Conservation (phyloP, 2,113 vertebrate species). For the Siniperca chuatsi region DNA sequence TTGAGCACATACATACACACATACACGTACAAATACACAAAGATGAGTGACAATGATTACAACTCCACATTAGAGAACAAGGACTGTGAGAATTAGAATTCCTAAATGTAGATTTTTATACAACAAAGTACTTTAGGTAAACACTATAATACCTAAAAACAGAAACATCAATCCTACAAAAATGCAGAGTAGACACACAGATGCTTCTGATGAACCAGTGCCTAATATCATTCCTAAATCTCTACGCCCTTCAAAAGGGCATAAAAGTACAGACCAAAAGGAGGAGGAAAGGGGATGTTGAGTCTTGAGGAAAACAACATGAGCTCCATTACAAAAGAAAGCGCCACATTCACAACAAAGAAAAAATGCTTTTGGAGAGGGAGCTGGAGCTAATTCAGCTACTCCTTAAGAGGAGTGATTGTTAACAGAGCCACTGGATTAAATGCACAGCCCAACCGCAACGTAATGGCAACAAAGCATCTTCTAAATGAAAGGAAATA, state of each 20-base stretch:
- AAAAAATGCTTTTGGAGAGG: constrained; percentile 59
- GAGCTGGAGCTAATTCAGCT: constrained; percentile 63
- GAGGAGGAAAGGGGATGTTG: constrained; percentile 25
- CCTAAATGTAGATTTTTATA: constrained; percentile 5
- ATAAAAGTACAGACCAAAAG: constrained; percentile 31
- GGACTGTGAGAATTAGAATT: neutral
- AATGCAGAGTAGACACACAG: neutral
- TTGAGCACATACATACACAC: neutral
- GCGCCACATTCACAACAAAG: constrained; percentile 73
- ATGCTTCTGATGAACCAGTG: constrained; percentile 25
- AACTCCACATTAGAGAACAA: neutral
- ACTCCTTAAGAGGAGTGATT: constrained; percentile 71
- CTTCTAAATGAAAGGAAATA: constrained; percentile 75
- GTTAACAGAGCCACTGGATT: constrained; percentile 78
- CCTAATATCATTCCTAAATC: constrained; percentile 13
- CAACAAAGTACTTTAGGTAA: constrained; percentile 1
- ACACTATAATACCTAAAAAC: constrained; percentile 3
- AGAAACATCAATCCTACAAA: neutral
- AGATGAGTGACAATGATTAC: neutral
- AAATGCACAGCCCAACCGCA: constrained; percentile 71
- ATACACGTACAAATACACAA: neutral
- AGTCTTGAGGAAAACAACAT: constrained; percentile 63
- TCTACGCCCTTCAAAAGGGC: constrained; percentile 16
- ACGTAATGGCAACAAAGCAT: constrained; percentile 76
- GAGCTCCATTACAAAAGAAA: constrained; percentile 74